Evolutionary conservation across 2,113 vertebrate genomes (phyloP).

Genomic region (Centrocercus urophasianus): DNA sequence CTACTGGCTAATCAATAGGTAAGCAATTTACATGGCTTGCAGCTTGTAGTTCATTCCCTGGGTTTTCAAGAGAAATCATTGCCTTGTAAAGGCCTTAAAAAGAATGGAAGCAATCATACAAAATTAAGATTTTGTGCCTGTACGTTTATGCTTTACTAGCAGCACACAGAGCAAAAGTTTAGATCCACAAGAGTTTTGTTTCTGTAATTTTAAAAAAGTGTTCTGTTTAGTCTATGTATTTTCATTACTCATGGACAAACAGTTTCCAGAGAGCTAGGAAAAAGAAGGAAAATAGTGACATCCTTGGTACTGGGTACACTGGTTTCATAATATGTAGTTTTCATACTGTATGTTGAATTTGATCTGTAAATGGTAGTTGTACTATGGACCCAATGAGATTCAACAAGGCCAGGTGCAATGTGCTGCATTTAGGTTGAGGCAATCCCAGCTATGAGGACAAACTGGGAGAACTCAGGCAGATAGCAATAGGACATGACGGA

Average conservation of each 20-base stretch:
- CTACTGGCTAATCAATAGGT: slow-evolving; percentile 43
- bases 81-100: neutral
- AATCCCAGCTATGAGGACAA: no score
- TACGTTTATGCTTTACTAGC: neutral
- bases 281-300: neutral
- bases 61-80: slow-evolving; percentile 33
- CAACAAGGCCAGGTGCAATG: no score
- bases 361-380: neutral
- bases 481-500: no score
- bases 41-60: neutral
- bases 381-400: neutral
- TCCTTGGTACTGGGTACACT: neutral
- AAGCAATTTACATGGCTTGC: slow-evolving; percentile 24
- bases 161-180: neutral
- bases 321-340: neutral
- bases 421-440: no score
- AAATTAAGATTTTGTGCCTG: slow-evolving; percentile 10
- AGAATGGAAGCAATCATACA: neutral
- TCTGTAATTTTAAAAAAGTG: neutral
- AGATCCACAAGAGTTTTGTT: neutral
- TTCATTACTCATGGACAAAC: neutral
- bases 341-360: neutral
- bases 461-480: no score
- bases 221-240: neutral
- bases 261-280: neutral